phyloP scores from a whole-genome alignment of 1,140 invertebrate species.

The Musca vetustissima region DNA sequence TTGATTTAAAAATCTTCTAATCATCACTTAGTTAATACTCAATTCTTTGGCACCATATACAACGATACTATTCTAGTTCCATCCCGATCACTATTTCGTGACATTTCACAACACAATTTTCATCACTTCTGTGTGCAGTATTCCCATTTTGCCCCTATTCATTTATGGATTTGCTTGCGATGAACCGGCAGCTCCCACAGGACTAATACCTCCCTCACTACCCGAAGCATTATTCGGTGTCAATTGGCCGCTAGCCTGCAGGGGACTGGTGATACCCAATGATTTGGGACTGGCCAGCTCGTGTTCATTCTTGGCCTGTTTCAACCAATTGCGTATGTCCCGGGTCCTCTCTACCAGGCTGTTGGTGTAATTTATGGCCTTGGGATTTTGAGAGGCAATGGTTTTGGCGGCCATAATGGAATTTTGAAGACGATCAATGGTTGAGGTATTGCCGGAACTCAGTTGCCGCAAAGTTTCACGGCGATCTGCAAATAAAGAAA shows the following conservation, averaged over 20 bases:
- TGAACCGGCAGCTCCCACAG: background rate
- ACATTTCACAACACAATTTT: no score
- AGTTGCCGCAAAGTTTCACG: conserved; percentile 59
- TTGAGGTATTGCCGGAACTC: conserved; percentile 46
- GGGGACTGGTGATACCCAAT: conserved; percentile 7
- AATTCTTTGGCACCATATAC: no score
- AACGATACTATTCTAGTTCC: no score
- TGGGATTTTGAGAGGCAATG: conserved; percentile 57
- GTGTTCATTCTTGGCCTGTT: conserved; percentile 52
- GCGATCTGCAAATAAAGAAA: conserved; percentile 59
- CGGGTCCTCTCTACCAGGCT: conserved; percentile 67
- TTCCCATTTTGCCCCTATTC: background rate
- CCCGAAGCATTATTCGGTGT: conserved; percentile 10
- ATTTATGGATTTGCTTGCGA: conserved; percentile 34
- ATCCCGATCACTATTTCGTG: no score
- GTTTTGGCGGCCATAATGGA: conserved; percentile 53
- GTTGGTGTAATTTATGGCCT: conserved; percentile 56
- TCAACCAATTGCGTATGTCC: conserved; percentile 67
- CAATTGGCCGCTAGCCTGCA: conserved; percentile 7
- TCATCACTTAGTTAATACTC: no score
- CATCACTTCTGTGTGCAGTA: no score
- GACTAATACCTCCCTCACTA: conserved; percentile 10
- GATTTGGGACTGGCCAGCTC: conserved; percentile 41
- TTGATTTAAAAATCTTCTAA: no score
- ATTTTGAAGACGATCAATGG: conserved; percentile 39